Base-by-base conservation (phyloP, 2,888 invertebrate genomes). In the Conomelus anceps region DNA sequence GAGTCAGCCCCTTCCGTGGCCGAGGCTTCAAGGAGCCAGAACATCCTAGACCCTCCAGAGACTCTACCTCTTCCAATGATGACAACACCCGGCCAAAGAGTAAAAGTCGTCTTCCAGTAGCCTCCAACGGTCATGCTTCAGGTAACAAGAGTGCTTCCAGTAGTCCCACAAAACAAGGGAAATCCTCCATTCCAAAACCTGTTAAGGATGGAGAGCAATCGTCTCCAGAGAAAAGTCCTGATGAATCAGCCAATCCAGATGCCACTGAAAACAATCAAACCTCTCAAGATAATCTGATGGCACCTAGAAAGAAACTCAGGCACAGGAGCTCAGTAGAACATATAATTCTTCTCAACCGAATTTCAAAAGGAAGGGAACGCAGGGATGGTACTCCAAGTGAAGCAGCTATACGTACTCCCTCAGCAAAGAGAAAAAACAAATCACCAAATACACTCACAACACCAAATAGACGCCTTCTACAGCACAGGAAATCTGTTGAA, bases 1-100 rank as follows among this genome's bases (percentile, higher is more conserved):
- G 95, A 90, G 94, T 94, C 87, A 95, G 95, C 13, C 96, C 96
- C 1, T 96, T 96, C 90, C 94, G 94, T 92, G 96, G 96, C 92
- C 93, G 94, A 92, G 93, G 95, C 92, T 93, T 95, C 94, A 93
- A 93, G 90, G 93, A 93, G 22, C 93, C 94, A 34, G 92, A 92
- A 17, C 93, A 93, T 23, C 92, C 93, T 89, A 92, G 93, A 63
- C 94, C 94, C 7, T 95, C 95, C 6, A 93, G 95, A 17, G 94
- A 95, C 90, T 94, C 94, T 87, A 95, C 95, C 20, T 95, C 95
- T 92, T 94, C 24, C 85, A 90, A 89, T 22, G 89, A 41, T 24
- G 22, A 86, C 88, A 23, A 84, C 63, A 20, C 85, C 22, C 86
- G 87, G 63, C 91, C 93, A 93, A 89, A 94, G 94, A 92, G 94